Evolutionary conservation across 1,140 invertebrate genomes (phyloP).

Genomic region (Zaprionus davidi): DNA sequence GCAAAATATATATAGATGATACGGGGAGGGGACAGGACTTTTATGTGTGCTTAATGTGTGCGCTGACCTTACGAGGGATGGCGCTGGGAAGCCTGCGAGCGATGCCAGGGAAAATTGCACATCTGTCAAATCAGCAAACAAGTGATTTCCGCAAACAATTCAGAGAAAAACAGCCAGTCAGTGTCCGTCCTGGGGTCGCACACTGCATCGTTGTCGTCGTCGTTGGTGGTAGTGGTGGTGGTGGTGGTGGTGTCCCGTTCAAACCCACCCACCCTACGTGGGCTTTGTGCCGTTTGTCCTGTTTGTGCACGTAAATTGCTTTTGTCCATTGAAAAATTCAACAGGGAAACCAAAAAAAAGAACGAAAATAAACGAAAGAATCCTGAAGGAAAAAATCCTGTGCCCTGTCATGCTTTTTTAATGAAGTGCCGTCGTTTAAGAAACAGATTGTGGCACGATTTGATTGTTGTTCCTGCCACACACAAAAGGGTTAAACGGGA

Average conservation of each 20-base stretch:
- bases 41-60: conserved; percentile 32
- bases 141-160: conserved; percentile 83
- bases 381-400: conserved; percentile 5
- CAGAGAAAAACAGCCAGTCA: conserved; percentile 15
- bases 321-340: conserved; percentile 73
- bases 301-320: conserved; percentile 83
- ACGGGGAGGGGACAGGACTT: conserved; percentile 5
- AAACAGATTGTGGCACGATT: conserved; percentile 76
- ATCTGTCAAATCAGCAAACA: conserved; percentile 83
- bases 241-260: conserved; percentile 58
- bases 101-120: conserved; percentile 80
- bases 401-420: conserved; percentile 82
- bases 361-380: conserved; percentile 20
- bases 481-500: conserved; percentile 69
- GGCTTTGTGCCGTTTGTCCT: conserved; percentile 34
- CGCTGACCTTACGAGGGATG: conserved; percentile 40
- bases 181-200: conserved; percentile 32
- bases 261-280: conserved; percentile 17
- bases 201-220: neutral
- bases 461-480: conserved; percentile 59
- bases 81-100: conserved; percentile 41
- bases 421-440: conserved; percentile 82
- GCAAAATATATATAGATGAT: conserved; percentile 15
- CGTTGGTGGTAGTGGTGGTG: conserved; percentile 40
- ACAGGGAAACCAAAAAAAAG: conserved; percentile 21